Base-by-base conservation (phyloP, 2,888 invertebrate species). In the Tuberolachnus salignus region DNA sequence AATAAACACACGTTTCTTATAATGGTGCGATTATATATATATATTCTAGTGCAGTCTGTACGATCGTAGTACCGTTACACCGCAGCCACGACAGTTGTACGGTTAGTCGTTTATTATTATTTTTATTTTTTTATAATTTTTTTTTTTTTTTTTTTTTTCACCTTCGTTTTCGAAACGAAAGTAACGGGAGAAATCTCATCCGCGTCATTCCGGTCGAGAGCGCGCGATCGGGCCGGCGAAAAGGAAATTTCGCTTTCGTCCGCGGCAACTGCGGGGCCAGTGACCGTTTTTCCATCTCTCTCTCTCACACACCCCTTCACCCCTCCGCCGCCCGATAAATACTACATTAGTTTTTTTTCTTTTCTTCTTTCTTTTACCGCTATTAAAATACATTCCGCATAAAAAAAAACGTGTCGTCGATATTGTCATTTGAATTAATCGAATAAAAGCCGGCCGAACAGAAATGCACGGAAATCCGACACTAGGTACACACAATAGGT, bases 81-180 rank as follows among this genome's bases (percentile, higher is more conserved):
- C 64, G 23, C 16, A 13, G 21, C 14, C 16, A 8, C 13, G 13
- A 51, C 55, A 66, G 26, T 19, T 11, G 23, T 26, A 23, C 57
- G 6, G 44, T 26, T 61, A 14, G 16, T 44, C 46, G 61, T 26
- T 14, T 75, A 69, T 67, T 34, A 42, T 78, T 78, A 69, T 21
- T 69, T 19, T 23, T 49, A 16, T 64, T 34, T 42, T n/a, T 34
- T 55, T 51, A 34, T 34, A 4, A 34, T 34, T 34, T 34, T 34
- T n/a, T n/a, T n/a, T n/a, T n/a, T n/a, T 13, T 4, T 11, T 59
- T 64, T 69, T 69, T 73, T 74, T 78, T 78, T 78, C 78, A 69
- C 78, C 78, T 78, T 78, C 78, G 78, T 78, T 78, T 78, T 78
- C 78, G 78, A 78, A 78, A 78, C 78, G 78, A 78, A 78, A 78